Evolutionary conservation across 2,888 invertebrate genomes (phyloP), one percentile per base, ranked within the genome.

Genomic region (Ornithoptera priamus): DNA sequence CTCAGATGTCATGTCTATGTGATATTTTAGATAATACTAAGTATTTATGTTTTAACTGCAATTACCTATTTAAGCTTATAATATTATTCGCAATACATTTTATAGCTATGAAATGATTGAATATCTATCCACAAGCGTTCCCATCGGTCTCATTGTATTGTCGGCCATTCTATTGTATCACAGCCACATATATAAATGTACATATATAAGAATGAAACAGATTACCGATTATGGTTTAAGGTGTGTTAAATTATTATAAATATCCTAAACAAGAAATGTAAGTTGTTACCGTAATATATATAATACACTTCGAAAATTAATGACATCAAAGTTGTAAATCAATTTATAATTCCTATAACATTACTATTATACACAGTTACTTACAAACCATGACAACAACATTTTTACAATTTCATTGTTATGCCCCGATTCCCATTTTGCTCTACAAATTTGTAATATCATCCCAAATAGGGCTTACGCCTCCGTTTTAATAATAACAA

Each of bases 141-240:
- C 18, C 65, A 17, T 24, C 58, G 65, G 22, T 18, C 58, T 65
- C 65, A 58, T 42, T 56, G 64, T 65, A 57, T 65, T 65, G 58
- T 17, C 42, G 22, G 65, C 22, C 56, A 42, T 58, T 42, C 58
- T 65, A 65, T 57, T 57, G 20, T 57, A 57, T 50, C 50, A 50
- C 50, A 50, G 17, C 2, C 50, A 50, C 50, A 5, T 50, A 15
- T 50, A 50, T 50, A 17, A 50, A 50, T 17, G 50, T 50, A 12
- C 5, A 17, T 17, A 15, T 17, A 50, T 50, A 50, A 50, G 17
- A 50, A 15, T 17, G 50, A 18, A 50, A 50, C 50, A 50, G 50
- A 50, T 50, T 50, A 50, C 10, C 50, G 50, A 5, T 18, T 50
- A 17, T 18, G 17, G 17, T 50, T 50, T 5, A 17, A 18, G 15